phyloP scores from a whole-genome alignment of 2,797 vertebrate genomes.

The Etheostoma perlongum region DNA sequence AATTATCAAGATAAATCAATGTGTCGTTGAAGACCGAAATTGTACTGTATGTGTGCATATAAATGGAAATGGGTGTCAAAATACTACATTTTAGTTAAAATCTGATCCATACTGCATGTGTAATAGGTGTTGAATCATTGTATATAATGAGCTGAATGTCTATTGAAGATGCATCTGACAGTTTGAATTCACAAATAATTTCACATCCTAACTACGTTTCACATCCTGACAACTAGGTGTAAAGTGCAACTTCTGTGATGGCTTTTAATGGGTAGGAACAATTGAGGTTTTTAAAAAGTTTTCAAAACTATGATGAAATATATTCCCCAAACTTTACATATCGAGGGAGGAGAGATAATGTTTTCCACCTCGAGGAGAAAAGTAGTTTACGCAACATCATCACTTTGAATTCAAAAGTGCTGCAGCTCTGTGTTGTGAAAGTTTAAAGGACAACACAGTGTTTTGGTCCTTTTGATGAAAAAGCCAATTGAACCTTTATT shows the following conservation, averaged over 20 bases:
- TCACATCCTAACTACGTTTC: neutral
- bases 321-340: conserved; percentile 4
- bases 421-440: conserved; percentile 26
- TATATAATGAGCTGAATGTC: conserved; percentile 11
- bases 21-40: conserved; percentile 31
- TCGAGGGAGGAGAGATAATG: conserved; percentile 16
- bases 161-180: neutral
- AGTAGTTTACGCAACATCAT: conserved; percentile 26
- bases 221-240: conserved; percentile 17
- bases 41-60: conserved; percentile 13
- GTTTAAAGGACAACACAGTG: conserved; percentile 45
- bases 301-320: conserved; percentile 30
- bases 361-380: conserved; percentile 33
- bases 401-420: conserved; percentile 49
- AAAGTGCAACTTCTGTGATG: conserved; percentile 8
- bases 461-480: conserved; percentile 56
- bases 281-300: neutral
- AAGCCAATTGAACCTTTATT: conserved; percentile 33
- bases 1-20: conserved; percentile 38
- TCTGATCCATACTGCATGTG: neutral
- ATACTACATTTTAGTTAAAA: neutral
- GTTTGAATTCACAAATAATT: neutral
- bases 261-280: conserved; percentile 28
- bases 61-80: conserved; percentile 16
- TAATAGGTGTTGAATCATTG: neutral